Evolutionary conservation across 2,113 vertebrate genomes (phyloP), one percentile per base, ranked within the genome.

Genomic region (Xyliphius kryptos): DNA sequence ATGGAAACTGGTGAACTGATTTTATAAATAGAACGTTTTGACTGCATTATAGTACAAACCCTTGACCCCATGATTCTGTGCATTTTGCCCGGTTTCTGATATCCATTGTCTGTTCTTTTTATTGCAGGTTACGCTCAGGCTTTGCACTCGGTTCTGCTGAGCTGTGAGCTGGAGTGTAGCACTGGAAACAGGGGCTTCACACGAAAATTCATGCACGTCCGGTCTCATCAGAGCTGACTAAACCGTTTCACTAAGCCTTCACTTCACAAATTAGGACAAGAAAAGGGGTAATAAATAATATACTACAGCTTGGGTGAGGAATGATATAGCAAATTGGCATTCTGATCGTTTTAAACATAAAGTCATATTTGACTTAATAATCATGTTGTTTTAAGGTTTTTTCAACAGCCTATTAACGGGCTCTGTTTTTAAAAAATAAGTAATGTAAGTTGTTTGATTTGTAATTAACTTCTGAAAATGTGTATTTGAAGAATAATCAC

Each of bases 91-190:
- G n/a, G 26, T 38, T 41, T 58, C 44, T 32, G 14, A 61, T 20
- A 3, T 61, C 36, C 12, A 9, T 44, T 4, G 10, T 58, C 47
- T 62, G 19, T 50, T 9, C 11, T 5, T 49, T n/a, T 59, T 17
- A 3, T 2, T 76, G 13, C 86, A 98, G 95, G 81, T 0, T 97
- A 97, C 65, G 78, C 77, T 59, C 88, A 78, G 12, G 90, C 83
- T 0, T 76, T 98, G 14, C 85, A 76, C 36, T 93, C 92, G 0
- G 65, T 91, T 4, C n/a, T 93, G 80, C 68, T 69, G 1, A 92
- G 87, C 77, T 83, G 86, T 46, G 79, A 84, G 40, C 71, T 79
- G 6, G 54, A 75, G 1, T 57, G 74, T 5, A 74, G 57, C 10
- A 22, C 37, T 0, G 11, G 51, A 6, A 71, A 71, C 5, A 48